Evolutionary conservation across 1,140 invertebrate species (phyloP).

Genomic region (Drosophila elegans): DNA sequence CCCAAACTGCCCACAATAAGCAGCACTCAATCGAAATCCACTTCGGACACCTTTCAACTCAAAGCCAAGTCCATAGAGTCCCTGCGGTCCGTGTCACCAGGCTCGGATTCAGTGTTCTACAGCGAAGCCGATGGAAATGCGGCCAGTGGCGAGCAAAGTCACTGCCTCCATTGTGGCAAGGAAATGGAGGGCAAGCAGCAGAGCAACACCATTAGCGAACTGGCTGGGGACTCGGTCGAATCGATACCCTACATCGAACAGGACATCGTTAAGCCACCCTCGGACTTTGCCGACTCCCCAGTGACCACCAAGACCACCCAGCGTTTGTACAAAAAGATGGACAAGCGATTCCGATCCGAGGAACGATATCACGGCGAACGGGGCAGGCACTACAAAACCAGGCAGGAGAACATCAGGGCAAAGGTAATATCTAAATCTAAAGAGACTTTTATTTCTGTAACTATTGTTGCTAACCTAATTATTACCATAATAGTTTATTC

Average conservation of each 20-base stretch:
- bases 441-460: no score
- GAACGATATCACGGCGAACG: slow-evolving; percentile 88
- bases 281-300: slow-evolving; percentile 94
- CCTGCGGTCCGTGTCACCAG: slow-evolving; percentile 92
- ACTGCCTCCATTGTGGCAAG: slow-evolving; percentile 92
- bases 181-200: slow-evolving; percentile 86
- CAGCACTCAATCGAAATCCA: slow-evolving; percentile 70
- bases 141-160: slow-evolving; percentile 79
- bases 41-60: slow-evolving; percentile 86
- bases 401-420: slow-evolving; percentile 89
- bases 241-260: slow-evolving; percentile 78
- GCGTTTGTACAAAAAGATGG: slow-evolving; percentile 91
- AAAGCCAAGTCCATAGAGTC: slow-evolving; percentile 94
- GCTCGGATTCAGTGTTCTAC: slow-evolving; percentile 95
- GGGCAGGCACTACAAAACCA: slow-evolving; percentile 88
- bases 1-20: slow-evolving; percentile 43
- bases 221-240: slow-evolving; percentile 84
- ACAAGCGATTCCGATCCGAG: slow-evolving; percentile 93
- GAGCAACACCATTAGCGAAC: slow-evolving; percentile 84
- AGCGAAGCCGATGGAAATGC: slow-evolving; percentile 89
- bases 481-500: no score
- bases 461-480: no score
- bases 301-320: slow-evolving; percentile 86
- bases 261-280: slow-evolving; percentile 93
- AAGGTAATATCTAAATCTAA: slow-evolving; percentile 86